Evolutionary conservation across 2,113 vertebrate species (phyloP).

Genomic region (Puffinus mauretanicus): DNA sequence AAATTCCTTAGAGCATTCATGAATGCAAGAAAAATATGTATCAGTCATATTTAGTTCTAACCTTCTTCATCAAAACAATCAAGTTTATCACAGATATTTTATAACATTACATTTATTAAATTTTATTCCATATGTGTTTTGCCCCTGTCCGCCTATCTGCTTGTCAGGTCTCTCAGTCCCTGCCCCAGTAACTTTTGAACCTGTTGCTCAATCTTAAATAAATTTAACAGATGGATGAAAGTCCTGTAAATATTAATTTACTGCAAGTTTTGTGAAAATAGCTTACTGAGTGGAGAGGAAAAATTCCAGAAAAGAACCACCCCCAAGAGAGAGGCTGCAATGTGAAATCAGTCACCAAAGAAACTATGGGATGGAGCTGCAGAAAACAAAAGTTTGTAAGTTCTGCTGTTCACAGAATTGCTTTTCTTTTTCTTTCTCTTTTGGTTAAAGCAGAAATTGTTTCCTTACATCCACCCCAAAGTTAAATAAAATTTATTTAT

Average conservation of each 20-base stretch:
- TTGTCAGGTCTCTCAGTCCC: neutral
- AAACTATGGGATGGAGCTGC: neutral
- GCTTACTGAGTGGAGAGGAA: neutral
- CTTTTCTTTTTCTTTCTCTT: neutral
- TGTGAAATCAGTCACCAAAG: neutral
- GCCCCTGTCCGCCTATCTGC: too few species aligned
- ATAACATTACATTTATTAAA: neutral
- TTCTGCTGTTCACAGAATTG: neutral
- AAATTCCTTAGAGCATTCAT: neutral
- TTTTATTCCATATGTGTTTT: neutral
- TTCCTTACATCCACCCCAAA: neutral
- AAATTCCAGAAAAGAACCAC: neutral
- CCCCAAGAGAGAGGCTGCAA: neutral
- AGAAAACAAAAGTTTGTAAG: neutral
- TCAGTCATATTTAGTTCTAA: neutral
- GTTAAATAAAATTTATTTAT: neutral
- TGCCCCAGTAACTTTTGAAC: neutral
- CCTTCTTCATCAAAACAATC: neutral
- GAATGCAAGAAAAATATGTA: neutral
- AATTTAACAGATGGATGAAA: neutral
- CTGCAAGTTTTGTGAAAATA: neutral
- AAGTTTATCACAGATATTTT: neutral
- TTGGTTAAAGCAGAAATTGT: neutral
- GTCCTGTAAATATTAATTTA: neutral
- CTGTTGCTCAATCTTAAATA: neutral